Evolutionary conservation across 2,888 invertebrate species (phyloP).

Genomic region (Alloplasta piceator): DNA sequence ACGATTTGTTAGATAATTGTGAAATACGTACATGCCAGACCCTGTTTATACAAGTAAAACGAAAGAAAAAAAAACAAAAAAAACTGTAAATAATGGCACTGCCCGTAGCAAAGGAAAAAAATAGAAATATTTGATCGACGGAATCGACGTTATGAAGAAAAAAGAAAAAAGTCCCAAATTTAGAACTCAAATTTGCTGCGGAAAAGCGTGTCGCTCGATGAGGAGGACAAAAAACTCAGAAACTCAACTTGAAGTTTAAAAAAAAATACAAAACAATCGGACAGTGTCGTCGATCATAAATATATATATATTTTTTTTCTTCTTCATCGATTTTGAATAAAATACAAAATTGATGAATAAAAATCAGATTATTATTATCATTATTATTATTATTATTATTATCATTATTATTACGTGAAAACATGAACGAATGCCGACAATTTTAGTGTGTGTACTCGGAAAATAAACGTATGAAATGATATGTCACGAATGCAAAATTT

Average conservation of each 20-base stretch:
- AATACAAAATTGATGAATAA: conserved; percentile 58
- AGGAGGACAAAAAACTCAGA: conserved; percentile 36
- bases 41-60: conserved; percentile 80
- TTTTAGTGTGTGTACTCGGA: conserved; percentile 68
- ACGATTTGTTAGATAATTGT: conserved; percentile 70
- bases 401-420: conserved; percentile 47
- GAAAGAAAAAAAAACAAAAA: conserved; percentile 12
- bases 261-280: conserved; percentile 34
- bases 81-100: conserved; percentile 82
- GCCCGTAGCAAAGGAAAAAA: conserved; percentile 73
- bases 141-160: conserved; percentile 48
- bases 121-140: conserved; percentile 6
- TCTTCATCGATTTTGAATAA: conserved; percentile 61
- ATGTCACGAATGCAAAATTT: conserved; percentile 62
- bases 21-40: conserved; percentile 82
- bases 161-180: conserved; percentile 46
- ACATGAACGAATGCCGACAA: conserved; percentile 57
- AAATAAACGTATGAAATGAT: conserved; percentile 69
- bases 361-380: conserved; percentile 49
- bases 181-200: conserved; percentile 52
- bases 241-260: conserved; percentile 17
- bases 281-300: conserved; percentile 47
- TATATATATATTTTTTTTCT: conserved; percentile 32
- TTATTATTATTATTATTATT: conserved; percentile 40
- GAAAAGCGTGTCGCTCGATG: conserved; percentile 48